Evolutionary conservation across 2,797 vertebrate species (phyloP), one percentile per base, ranked within the genome.

Genomic region (Prunella strophiata): DNA sequence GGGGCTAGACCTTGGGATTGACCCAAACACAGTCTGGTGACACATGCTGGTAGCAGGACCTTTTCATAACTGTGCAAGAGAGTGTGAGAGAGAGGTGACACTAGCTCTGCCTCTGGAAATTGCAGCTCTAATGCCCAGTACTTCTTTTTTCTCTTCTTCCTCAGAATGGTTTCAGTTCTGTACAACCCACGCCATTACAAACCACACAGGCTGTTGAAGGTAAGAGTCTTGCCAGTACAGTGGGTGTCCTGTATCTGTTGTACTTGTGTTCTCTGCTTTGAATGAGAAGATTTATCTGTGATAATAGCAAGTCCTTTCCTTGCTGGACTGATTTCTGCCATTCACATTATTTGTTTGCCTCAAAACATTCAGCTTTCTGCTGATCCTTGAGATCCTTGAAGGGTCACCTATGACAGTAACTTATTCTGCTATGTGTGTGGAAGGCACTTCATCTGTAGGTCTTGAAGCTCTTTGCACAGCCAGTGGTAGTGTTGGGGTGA

Each of bases 91-190:
- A 36, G 43, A 22, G 27, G 19, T 70, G 59, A 18, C 22, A 2
- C 17, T 22, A 21, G 13, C 32, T 45, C 34, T 86, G 62, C 47
- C 36, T 36, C 54, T 81, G 66, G 32, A 68, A 65, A 36, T 1
- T 2, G 2, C 13, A 16, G 20, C 48, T 65, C 4, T 57, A 47
- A 30, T 62, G 47, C 43, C 32, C 29, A 16, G 3, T 30, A 6
- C 13, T 85, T 18, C 12, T 34, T 62, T 59, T 87, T 73, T 61
- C 13, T 87, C 89, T 94, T 96, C 76, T 85, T 80, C 76, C 47
- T 63, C 98, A 99, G 99, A 99, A 99, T 96, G 99, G 99, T 96
- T 99, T 99, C 98, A 98, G 97, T 97, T 99, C 99, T 67, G 98
- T 99, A 92, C 99, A 99, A 96, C 97, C 98, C 71, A 97, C 98